Evolutionary conservation across 2,797 vertebrate species (phyloP), one percentile per base, ranked within the genome.

Genomic region (Pseudopleuronectes americanus): DNA sequence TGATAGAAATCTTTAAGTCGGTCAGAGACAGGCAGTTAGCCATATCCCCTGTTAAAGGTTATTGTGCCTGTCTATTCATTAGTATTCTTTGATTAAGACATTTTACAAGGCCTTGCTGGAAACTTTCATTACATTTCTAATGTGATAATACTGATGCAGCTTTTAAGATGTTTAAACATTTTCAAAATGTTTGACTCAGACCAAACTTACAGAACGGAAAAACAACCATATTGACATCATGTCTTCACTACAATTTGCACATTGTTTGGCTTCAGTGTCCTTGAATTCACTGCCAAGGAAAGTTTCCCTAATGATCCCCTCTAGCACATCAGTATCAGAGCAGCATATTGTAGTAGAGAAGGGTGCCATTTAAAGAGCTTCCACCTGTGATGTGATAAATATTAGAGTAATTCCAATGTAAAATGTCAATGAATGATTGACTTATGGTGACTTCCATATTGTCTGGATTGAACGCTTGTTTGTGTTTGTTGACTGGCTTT

Each of bases 401-500:
- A 45, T 16, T 6, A 19, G 43, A 38, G 58, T 16, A 8, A 28
- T 31, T 19, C 23, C 21, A 26, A 8, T 13, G 26, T 57, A 1
- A 53, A 14, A 62, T 28, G 1, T 4, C n/a, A 45, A 28, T 13
- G 22, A 64, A 16, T 6, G 17, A 10, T 74, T 87, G 82, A 86
- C 83, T 75, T 81, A 60, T 76, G 64, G 60, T 53, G 64, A 16
- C 77, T 73, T 66, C 53, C 57, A 69, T 64, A 41, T 76, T 33
- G 81, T 80, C 70, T 77, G 60, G 64, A 59, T 79, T 77, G 79
- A 88, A 83, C 81, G 79, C 61, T 68, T 41, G 64, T 48, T 68
- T 41, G 68, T 48, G 77, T 72, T 83, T 89, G 84, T 84, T 84
- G 76, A 78, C 76, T 89, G 77, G 90, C 77, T 90, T 89, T 91